Base-by-base conservation (phyloP, 2,113 vertebrate species). In the Aythya baeri region DNA sequence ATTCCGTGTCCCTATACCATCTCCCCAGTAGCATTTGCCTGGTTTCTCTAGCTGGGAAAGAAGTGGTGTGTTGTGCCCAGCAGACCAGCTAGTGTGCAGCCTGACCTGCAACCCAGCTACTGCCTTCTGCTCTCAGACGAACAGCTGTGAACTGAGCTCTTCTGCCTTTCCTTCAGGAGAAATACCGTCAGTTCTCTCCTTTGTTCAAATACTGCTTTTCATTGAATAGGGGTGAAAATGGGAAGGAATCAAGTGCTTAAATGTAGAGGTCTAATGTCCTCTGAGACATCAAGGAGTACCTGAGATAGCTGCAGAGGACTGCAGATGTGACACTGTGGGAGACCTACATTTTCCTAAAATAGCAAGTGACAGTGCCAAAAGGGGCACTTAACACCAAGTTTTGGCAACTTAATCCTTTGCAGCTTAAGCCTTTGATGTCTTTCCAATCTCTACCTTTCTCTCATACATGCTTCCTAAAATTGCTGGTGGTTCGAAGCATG, bases 81-180 rank as follows among this genome's bases (percentile, higher is more conserved):
- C 25, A 12, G 34, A 25, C 25, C 34, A 38, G 34, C 61, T 62
- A 62, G 11, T 54, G 49, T 50, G 26, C 31, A 65, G 1, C 34
- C 38, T 43, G 58, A 13, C 29, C 1, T 1, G 11, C 31, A 18
- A 5, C 21, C 61, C 23, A 38, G 15, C 61, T 38, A 14, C 34
- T 36, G 34, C 36, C 61, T 62, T 62, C 61, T 38, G 61, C 15
- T 16, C 61, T 62, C 23, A 58, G 44, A 36, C 41, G 9, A 23
- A 7, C 0, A 1, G 32, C 43, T 46, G 16, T 4, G 3, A 26
- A 14, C 1, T 6, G 29, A 83, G 73, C 5, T 66, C 12, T 25
- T 59, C 25, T 59, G 58, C 15, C 25, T 55, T 82, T 66, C 36
- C 2, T 0, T 59, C 22, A 27, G 50, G 38, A 89, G 38, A 74